Base-by-base conservation (phyloP, 1,140 invertebrate species). In the Neocloeon triangulifer region DNA sequence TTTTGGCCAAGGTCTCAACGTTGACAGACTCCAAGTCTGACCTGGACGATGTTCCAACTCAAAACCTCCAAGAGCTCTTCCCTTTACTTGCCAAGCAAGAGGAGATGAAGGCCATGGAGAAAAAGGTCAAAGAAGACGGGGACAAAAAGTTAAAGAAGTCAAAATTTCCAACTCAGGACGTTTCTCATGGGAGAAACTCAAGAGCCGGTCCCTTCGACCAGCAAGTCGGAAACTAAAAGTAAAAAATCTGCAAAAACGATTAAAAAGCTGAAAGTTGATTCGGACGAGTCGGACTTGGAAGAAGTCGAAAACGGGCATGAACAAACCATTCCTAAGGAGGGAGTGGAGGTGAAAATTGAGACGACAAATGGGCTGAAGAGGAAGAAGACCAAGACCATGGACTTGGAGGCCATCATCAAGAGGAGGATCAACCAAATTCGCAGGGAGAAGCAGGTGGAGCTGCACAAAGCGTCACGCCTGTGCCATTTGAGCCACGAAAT, bases 401-500 rank as follows among this genome's bases (percentile, higher is more conserved):
- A 78, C 50, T 46, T 80, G 32, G 63, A 78, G 44, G 65, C 68
- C 43, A 62, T 69, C 25, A 51, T 86, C 30, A 71, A 73, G 48
- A 58, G 69, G 42, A 59, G 66, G 44, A 57, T 88, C 15, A 86
- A 85, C 44, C 58, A 70, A 34, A 62, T 66, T 23, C 66, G 70
- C 40, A 78, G 73, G 52, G 69, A 76, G 43, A 62, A 70, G 44
- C 76, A 86, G 52, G 45, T 79, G 16, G 62, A 71, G 31, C 54
- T 84, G 40, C 86, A 92, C 46, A 88, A 91, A 64, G 72, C 75
- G 15, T 74, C 82, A 50, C 49, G 92, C 10, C 51, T 92, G 12
- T 78, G 76, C 48, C 73, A 80, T 56, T 46, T 94, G 6, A 65
- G 70, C 1, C 71, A 82, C 53, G 81, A 81, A 5, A 67, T 75